A percentile compares a stretch with the other conserved stretches of the same genome.
Evolutionary conservation across 2,113 vertebrate species (phyloP).

Genomic region (Leptobrachium ailaonicum): DNA sequence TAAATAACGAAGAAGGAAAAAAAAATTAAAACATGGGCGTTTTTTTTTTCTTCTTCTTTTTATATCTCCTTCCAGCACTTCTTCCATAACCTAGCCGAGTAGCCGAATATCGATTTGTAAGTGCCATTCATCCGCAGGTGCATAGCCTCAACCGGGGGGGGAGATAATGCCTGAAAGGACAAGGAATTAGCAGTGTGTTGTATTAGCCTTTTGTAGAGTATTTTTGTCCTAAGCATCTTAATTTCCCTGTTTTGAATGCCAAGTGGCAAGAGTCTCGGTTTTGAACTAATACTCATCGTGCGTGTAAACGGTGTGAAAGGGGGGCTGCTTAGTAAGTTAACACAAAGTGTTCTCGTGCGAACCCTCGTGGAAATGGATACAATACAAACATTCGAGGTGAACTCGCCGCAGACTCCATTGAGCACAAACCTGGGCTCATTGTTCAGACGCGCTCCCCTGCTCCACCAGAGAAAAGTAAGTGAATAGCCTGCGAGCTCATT

Average conservation of each 20-base stretch:
- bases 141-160: conserved; percentile 96
- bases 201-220: conserved; percentile 99
- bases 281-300: conserved; percentile 96
- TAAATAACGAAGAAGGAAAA: no score
- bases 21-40: no score
- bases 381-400: conserved; percentile 99
- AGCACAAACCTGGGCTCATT: conserved; percentile 94
- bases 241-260: conserved; percentile 99
- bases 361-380: conserved; percentile 99
- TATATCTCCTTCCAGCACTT: conserved; percentile 78
- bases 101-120: conserved; percentile 85
- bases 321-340: conserved; percentile 95
- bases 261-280: conserved; percentile 95
- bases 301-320: conserved; percentile 98
- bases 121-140: conserved; percentile 99
- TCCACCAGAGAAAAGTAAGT: conserved; percentile 69
- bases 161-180: conserved; percentile 91
- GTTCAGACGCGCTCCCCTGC: conserved; percentile 60
- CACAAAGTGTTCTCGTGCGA: conserved; percentile 99
- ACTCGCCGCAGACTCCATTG: conserved; percentile 95
- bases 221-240: conserved; percentile 98
- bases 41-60: not conserved
- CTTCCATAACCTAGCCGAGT: conserved; percentile 83
- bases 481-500: conserved; percentile 96
- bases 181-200: conserved; percentile 95